Evolutionary conservation across 2,797 vertebrate species (phyloP).

Genomic region (Astyanax mexicanus): DNA sequence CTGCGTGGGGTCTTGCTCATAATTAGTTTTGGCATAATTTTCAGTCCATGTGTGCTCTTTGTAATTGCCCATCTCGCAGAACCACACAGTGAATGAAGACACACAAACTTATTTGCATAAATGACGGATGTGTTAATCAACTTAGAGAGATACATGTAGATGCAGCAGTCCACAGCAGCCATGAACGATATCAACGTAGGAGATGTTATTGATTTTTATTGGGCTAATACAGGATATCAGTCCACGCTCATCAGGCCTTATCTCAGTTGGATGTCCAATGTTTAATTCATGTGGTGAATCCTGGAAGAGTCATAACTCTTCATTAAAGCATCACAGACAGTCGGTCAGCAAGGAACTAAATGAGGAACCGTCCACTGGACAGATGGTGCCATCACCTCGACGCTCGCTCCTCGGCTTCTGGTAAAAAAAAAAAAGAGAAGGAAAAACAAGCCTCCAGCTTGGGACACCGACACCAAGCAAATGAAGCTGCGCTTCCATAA

Average conservation of each 20-base stretch:
- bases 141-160: conserved; percentile 29
- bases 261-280: conserved; percentile 1
- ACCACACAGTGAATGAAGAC: conserved; percentile 21
- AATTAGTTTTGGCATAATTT: conserved; percentile 53
- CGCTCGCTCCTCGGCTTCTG: conserved; percentile 29
- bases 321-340: conserved; percentile 37
- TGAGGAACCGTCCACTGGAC: conserved; percentile 41
- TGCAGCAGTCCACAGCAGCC: conserved; percentile 11
- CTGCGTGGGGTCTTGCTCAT: conserved; percentile 43
- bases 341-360: conserved; percentile 34
- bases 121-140: conserved; percentile 41
- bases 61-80: conserved; percentile 39
- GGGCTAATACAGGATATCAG: background rate
- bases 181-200: conserved; percentile 3
- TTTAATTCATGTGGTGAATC: conserved; percentile 20
- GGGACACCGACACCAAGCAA: conserved; percentile 55
- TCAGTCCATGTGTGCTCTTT: conserved; percentile 15
- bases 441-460: background rate
- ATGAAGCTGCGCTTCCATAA: conserved; percentile 64
- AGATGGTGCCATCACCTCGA: conserved; percentile 60
- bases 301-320: conserved; percentile 42
- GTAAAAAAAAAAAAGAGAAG: conserved; percentile 18
- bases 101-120: conserved; percentile 42
- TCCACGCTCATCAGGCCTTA: background rate
- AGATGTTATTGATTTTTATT: background rate